A percentile compares a stretch with the other conserved stretches of the same genome.
phyloP scores from a whole-genome alignment of 2,797 vertebrate genomes.

The Ataeniobius toweri region DNA sequence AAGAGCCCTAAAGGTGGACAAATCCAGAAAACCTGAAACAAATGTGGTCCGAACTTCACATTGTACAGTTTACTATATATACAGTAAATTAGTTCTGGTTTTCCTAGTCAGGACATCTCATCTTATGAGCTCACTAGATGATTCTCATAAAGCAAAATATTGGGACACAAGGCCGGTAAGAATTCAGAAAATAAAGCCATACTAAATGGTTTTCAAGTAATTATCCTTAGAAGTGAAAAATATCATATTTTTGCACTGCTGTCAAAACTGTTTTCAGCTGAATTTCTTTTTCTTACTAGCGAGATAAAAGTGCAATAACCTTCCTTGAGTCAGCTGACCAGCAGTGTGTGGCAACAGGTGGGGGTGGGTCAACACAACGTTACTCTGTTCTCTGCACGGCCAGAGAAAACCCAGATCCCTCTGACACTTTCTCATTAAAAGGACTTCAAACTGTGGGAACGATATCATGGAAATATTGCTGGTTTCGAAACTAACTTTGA shows the following conservation, averaged over 20 bases:
- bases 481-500: no score
- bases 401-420: not conserved
- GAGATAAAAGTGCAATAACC: not conserved
- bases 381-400: not conserved
- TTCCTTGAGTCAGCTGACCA: not conserved
- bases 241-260: not conserved
- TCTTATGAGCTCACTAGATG: not conserved
- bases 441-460: no score
- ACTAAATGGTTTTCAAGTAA: not conserved
- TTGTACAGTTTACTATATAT: not conserved
- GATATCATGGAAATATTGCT: no score
- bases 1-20: conserved; percentile 32
- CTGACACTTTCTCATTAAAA: not conserved
- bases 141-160: not conserved
- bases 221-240: not conserved
- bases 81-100: not conserved
- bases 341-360: not conserved
- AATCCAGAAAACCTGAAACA: conserved; percentile 50
- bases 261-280: no score
- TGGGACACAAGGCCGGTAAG: not conserved
- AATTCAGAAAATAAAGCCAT: not conserved
- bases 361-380: no score
- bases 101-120: not conserved
- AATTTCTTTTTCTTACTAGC: not conserved
- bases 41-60: not conserved